Evolutionary conservation across 2,888 invertebrate genomes (phyloP), one percentile per base, ranked within the genome.

Genomic region (Dasypogon diadema): DNA sequence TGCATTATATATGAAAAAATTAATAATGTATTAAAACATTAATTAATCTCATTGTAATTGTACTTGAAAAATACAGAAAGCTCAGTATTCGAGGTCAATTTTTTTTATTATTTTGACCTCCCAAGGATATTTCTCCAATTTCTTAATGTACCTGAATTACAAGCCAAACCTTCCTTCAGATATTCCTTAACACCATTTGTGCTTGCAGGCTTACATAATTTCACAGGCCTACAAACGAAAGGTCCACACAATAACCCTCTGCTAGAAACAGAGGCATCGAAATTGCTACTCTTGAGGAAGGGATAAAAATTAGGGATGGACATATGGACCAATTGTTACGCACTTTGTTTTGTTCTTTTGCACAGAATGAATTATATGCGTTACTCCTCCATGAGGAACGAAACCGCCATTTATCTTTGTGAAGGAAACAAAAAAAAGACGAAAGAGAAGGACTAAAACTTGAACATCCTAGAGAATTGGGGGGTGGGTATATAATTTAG

Each of bases 281-380:
- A 18, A 42, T 22, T 73, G 56, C 37, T 18, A 21, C 54, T 42
- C 34, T 55, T 16, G 26, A 70, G 60, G 60, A 76, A 76, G 63
- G 73, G 73, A 73, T 76, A 65, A 73, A 76, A 76, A 76, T 73
- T 76, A 76, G 76, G 76, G 76, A 76, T 73, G 76, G 76, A 76
- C 76, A 76, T 76, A 76, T 76, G 76, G 76, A 73, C 73, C 63
- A 63, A 76, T 75, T 75, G 75, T 75, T 70, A 75, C 75, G 70
- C 75, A 75, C 75, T 75, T 75, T 75, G 75, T 70, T 75, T 70
- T 75, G 46, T 75, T 75, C 70, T 58, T 68, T 18, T 26, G 48
- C 68, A 30, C 60, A 37, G 58, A 70, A 77, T 73, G 75, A 75
- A 77, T 77, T 75, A 75, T 77, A 30, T 63, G 55, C 75, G 54